Evolutionary conservation across 1,140 invertebrate species (phyloP).

Genomic region (Tetramorium simillimum): DNA sequence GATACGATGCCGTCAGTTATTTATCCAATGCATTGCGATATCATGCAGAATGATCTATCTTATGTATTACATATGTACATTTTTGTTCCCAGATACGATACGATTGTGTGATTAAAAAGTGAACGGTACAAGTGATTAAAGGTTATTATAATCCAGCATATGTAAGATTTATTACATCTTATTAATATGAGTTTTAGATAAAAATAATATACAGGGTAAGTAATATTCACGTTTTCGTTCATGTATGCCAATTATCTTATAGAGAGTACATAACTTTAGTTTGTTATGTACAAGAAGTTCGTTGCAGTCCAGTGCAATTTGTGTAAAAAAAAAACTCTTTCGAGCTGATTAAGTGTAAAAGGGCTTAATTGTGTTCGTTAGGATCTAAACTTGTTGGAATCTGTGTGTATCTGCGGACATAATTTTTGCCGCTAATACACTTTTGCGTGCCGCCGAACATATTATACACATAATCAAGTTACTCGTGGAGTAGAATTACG

Average conservation of each 20-base stretch:
- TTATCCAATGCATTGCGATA: not conserved
- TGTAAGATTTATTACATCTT: slow-evolving; percentile 19
- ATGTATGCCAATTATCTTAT: not conserved
- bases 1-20: not conserved
- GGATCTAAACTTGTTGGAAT: not conserved
- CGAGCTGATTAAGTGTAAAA: not conserved
- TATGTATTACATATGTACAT: not conserved
- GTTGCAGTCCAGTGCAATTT: not conserved
- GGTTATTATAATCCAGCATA: slow-evolving; percentile 8
- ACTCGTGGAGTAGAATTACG: slow-evolving; percentile 69
- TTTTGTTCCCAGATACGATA: slow-evolving; percentile 8
- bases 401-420: not conserved
- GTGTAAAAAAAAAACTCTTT: not conserved
- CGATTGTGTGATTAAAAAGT: not conserved
- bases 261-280: not conserved
- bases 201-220: not conserved
- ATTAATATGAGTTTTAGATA: slow-evolving; percentile 3
- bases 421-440: slow-evolving; percentile 25
- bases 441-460: not conserved
- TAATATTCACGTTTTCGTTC: not conserved
- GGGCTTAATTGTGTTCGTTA: too few relatives aligned
- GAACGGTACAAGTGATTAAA: slow-evolving; percentile 2
- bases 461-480: slow-evolving; percentile 60
- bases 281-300: not conserved
- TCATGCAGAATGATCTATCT: slow-evolving; percentile 13